phyloP scores from a whole-genome alignment of 2,888 invertebrate genomes.

The Orthosia gothica region DNA sequence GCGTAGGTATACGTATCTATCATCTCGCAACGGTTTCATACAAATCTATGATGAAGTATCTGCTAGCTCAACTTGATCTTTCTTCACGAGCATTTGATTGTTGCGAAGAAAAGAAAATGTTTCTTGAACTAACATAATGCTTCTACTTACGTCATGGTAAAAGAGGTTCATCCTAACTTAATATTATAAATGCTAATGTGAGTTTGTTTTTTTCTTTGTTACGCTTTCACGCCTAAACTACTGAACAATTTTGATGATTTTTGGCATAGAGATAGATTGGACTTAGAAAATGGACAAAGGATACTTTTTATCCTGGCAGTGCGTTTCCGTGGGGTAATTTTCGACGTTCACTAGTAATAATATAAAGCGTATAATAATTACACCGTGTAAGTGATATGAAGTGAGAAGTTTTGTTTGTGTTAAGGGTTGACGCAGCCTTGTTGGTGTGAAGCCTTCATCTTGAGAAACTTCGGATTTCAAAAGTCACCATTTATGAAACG shows the following conservation, averaged over 20 bases:
- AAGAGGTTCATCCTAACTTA: no score
- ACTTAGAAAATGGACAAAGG: no score
- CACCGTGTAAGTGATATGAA: neutral
- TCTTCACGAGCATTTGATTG: neutral
- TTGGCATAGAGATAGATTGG: no score
- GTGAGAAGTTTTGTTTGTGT: neutral
- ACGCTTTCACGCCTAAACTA: no score
- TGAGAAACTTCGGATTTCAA: neutral
- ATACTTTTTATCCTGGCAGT: no score
- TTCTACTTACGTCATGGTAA: neutral
- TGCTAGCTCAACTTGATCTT: neutral
- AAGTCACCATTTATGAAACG: neutral
- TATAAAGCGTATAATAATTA: conserved; percentile 8
- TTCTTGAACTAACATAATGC: neutral
- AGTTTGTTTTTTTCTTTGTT: no score
- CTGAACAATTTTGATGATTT: no score
- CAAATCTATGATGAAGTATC: neutral
- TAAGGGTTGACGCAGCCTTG: neutral
- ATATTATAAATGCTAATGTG: no score
- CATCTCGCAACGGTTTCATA: no score
- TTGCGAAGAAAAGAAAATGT: neutral
- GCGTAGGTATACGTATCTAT: no score
- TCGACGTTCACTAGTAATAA: neutral
- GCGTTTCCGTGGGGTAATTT: no score
- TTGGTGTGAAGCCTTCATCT: neutral